Evolutionary conservation across 2,797 vertebrate species (phyloP).

Genomic region (Tiaroga cobitis): DNA sequence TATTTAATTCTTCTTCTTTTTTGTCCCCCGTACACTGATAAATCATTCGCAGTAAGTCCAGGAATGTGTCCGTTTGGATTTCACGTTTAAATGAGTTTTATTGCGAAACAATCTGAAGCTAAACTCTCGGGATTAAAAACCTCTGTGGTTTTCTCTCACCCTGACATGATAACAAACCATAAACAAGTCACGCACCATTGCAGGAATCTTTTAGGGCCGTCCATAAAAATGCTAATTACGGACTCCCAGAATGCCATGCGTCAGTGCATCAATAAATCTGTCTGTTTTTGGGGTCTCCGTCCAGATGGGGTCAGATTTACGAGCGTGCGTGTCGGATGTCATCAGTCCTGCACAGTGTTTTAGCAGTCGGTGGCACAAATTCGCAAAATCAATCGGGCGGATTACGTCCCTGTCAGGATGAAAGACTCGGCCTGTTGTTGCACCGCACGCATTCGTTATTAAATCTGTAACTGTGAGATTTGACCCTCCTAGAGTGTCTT

Average conservation of each 20-base stretch:
- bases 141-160: background rate
- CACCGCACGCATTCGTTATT: constrained; percentile 66
- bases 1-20: background rate
- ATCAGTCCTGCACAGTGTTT: background rate
- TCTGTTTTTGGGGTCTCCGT: background rate
- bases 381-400: constrained; percentile 63
- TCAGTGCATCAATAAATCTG: background rate
- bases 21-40: background rate
- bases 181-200: background rate
- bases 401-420: constrained; percentile 57
- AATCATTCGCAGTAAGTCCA: background rate
- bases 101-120: background rate
- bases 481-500: constrained; percentile 57
- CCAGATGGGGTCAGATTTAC: constrained; percentile 37
- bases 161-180: constrained; percentile 2
- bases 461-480: constrained; percentile 66
- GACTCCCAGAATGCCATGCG: constrained; percentile 20
- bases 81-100: background rate
- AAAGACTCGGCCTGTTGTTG: constrained; percentile 47
- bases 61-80: background rate
- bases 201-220: constrained; percentile 18
- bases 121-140: background rate
- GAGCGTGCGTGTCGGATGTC: background rate
- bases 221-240: constrained; percentile 37
- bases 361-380: constrained; percentile 32